Evolutionary conservation across 1,140 invertebrate species (phyloP).

Genomic region (Euwallacea similis): DNA sequence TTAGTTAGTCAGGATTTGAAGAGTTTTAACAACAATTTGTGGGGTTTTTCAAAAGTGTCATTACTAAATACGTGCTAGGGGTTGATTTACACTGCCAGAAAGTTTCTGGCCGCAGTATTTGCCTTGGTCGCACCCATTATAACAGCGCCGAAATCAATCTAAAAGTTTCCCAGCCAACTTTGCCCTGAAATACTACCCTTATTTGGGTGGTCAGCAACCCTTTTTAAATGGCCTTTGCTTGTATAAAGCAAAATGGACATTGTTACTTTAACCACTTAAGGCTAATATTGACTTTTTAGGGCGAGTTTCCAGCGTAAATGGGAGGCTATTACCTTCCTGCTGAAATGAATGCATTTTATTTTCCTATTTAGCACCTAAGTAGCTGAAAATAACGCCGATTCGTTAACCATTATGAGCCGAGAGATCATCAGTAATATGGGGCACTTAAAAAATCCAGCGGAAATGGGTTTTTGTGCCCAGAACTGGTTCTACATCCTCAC

Average conservation of each 20-base stretch:
- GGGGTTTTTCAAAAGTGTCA: too few species aligned
- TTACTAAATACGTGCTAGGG: too few species aligned
- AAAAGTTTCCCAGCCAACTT: neutral
- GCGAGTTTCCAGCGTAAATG: neutral
- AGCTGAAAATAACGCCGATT: neutral
- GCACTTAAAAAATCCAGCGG: constrained; percentile 3
- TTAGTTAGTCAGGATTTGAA: too few species aligned
- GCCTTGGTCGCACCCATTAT: neutral
- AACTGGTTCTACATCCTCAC: constrained; percentile 4
- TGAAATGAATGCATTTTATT: neutral
- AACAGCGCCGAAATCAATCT: neutral
- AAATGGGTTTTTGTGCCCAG: constrained; percentile 3
- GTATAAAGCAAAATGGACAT: neutral
- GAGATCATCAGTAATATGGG: constrained; percentile 3
- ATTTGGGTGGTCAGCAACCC: neutral
- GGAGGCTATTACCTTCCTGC: neutral
- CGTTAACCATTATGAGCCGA: neutral
- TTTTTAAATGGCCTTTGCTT: constrained; percentile 4
- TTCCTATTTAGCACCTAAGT: neutral
- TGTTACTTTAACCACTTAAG: constrained; percentile 3
- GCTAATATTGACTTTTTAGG: neutral
- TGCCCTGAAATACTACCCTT: neutral
- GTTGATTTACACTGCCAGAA: too few species aligned
- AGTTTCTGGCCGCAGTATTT: too few species aligned
- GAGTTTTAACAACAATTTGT: too few species aligned